Evolutionary conservation across 1,140 invertebrate species (phyloP).

Genomic region (Drosophila kanapiae): DNA sequence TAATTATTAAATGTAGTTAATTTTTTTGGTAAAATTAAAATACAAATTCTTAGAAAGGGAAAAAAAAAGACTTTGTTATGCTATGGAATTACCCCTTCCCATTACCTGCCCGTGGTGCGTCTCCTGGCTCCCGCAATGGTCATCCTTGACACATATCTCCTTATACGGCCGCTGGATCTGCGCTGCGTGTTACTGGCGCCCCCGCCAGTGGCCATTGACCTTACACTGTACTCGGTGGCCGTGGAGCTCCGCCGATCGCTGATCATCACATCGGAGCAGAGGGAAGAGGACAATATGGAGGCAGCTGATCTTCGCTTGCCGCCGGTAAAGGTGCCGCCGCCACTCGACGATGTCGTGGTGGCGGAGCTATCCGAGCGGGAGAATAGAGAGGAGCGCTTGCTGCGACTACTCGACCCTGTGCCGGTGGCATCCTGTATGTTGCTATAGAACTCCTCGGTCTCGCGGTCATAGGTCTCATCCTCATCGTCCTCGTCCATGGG

Average conservation of each 20-base stretch:
- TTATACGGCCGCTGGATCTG: conserved; percentile 76
- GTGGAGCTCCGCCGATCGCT: conserved; percentile 82
- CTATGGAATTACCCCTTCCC: too few relatives aligned
- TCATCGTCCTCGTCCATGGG: conserved; percentile 70
- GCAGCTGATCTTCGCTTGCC: conserved; percentile 78
- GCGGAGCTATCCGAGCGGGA: conserved; percentile 84
- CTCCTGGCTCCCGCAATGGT: conserved; percentile 81
- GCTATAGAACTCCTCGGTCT: conserved; percentile 82
- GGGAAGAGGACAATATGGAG: conserved; percentile 81
- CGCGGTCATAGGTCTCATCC: conserved; percentile 74
- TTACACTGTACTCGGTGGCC: conserved; percentile 76
- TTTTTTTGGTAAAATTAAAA: background rate
- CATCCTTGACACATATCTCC: conserved; percentile 79
- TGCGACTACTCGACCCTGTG: conserved; percentile 49
- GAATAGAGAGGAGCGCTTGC: conserved; percentile 82
- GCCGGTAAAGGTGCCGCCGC: conserved; percentile 69
- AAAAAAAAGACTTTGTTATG: too few relatives aligned
- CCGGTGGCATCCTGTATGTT: conserved; percentile 80
- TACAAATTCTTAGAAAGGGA: conserved; percentile 6
- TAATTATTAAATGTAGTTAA: background rate
- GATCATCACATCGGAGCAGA: conserved; percentile 77
- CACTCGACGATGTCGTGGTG: conserved; percentile 81
- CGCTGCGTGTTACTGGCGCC: conserved; percentile 41
- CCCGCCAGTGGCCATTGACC: conserved; percentile 27
- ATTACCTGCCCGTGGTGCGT: conserved; percentile 84